Evolutionary conservation across 2,797 vertebrate genomes (phyloP).

Genomic region (Fistularia commersonii): DNA sequence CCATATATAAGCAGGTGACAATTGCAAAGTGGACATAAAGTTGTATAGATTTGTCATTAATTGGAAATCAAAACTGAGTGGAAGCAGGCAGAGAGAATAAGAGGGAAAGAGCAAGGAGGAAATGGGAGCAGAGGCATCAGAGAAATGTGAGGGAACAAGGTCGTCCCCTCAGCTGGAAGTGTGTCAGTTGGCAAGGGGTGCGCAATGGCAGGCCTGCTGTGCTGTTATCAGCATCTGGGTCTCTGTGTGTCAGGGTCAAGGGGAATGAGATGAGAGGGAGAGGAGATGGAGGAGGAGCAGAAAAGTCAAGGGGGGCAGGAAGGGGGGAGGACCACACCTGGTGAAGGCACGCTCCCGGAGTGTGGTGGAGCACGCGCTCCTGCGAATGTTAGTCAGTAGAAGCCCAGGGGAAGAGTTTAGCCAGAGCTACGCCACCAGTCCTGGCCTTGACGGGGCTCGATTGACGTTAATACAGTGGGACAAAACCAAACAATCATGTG

Average conservation of each 20-base stretch:
- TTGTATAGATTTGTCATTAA: not conserved
- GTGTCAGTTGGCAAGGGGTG: constrained; percentile 62
- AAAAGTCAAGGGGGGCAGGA: constrained; percentile 10
- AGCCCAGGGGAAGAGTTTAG: constrained; percentile 33
- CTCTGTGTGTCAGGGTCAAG: constrained; percentile 68
- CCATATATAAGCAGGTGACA: not conserved
- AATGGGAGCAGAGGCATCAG: constrained; percentile 39
- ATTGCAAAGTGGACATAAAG: not conserved
- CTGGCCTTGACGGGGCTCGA: constrained; percentile 63
- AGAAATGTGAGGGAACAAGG: constrained; percentile 63
- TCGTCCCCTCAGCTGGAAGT: constrained; percentile 60
- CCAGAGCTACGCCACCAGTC: constrained; percentile 47
- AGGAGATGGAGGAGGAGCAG: constrained; percentile 4
- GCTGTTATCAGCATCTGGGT: constrained; percentile 58
- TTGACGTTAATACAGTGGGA: constrained; percentile 53
- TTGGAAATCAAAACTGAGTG: constrained; percentile 5
- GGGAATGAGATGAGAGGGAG: constrained; percentile 66
- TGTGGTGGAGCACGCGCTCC: constrained; percentile 39
- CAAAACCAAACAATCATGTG: constrained; percentile 5
- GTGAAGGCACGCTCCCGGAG: constrained; percentile 80
- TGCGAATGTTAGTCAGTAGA: constrained; percentile 32
- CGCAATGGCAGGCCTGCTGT: constrained; percentile 61
- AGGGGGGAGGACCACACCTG: constrained; percentile 67
- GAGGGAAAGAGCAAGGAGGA: constrained; percentile 14
- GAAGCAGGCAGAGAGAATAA: constrained; percentile 7